These are phyloP conservation scores for Coelopa frigida DNA, from an alignment of 1,140 invertebrate species.

Conservation along the genomic window DNA sequence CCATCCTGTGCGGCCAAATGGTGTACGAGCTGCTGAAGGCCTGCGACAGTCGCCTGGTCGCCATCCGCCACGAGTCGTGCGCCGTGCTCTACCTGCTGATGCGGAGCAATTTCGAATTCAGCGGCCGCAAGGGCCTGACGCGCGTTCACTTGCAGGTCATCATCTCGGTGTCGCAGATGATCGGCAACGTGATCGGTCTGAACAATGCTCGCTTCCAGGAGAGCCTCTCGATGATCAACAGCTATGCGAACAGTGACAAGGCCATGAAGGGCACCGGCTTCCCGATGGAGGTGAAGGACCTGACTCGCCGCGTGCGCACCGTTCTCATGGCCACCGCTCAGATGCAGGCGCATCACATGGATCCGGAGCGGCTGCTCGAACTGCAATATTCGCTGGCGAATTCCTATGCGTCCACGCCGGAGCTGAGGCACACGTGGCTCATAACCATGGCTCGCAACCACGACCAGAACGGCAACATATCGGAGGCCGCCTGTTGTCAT, in stretches of 20 bases:
- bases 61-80: conserved; percentile 79
- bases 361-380: conserved; percentile 86
- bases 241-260: conserved; percentile 86
- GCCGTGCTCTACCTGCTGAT: conserved; percentile 85
- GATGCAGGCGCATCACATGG: conserved; percentile 81
- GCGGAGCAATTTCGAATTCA: conserved; percentile 89
- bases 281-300: conserved; percentile 81
- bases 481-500: conserved; percentile 76
- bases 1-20: conserved; percentile 72
- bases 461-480: conserved; percentile 54
- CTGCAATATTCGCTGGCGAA: conserved; percentile 89
- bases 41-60: conserved; percentile 71
- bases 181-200: conserved; percentile 76
- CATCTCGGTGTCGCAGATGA: conserved; percentile 85
- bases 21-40: conserved; percentile 74
- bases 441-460: conserved; percentile 87
- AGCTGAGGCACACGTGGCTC: conserved; percentile 87
- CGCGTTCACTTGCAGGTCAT: conserved; percentile 83
- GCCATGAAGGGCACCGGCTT: conserved; percentile 87
- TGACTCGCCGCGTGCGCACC: conserved; percentile 84
- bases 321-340: conserved; percentile 90
- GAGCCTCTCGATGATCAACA: conserved; percentile 85
- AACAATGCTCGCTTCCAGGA: conserved; percentile 88
- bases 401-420: conserved; percentile 89
- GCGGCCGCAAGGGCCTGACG: conserved; percentile 70